Base-by-base conservation (phyloP, 2,888 invertebrate genomes). In the Ectemnius lituratus region DNA sequence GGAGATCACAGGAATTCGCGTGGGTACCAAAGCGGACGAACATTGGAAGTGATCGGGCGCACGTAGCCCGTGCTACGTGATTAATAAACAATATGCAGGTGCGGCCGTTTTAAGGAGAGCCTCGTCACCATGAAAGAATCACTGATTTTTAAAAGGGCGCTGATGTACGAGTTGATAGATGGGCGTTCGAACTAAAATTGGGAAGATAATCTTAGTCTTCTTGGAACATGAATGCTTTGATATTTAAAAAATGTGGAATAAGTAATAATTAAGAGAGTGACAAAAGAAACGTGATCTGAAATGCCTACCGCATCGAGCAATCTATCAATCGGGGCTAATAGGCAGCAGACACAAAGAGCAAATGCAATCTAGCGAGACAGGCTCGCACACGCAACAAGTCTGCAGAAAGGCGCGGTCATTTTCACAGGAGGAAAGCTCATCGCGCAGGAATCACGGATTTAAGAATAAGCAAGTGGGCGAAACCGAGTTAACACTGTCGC, bases 31-130 rank as follows among this genome's bases (percentile, higher is more conserved):
- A 77, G 79, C 77, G 80, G 73, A 77, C 76, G 70, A 80, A 73
- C 72, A 62, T 72, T 56, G 74, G 70, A 64, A 76, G 73, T 57
- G 49, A 62, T 62, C 69, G 60, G 27, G 37, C 57, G 57, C 63
- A 70, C 60, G 66, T 68, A 70, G 62, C 67, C 52, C 14, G 6
- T 16, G n/a, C n/a, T 52, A 16, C 56, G 59, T 61, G 60, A 47
- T 68, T 76, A 71, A 75, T 73, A 80, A 84, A 85, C 82, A 85
- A 80, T 85, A 81, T 79, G 76, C 85, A 85, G 85, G 85, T 82
- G 85, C 83, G 84, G 85, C 84, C 62, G 79, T 74, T 83, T 82
- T 79, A 79, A 78, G 73, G 79, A 81, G 61, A 70, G 76, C 75
- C 76, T 75, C 80, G 83, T 84, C 84, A 85, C 73, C 82, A 62